These are phyloP conservation scores for Gouania willdenowi DNA, from an alignment of 2,797 vertebrate genomes.

Conservation along the genomic window DNA sequence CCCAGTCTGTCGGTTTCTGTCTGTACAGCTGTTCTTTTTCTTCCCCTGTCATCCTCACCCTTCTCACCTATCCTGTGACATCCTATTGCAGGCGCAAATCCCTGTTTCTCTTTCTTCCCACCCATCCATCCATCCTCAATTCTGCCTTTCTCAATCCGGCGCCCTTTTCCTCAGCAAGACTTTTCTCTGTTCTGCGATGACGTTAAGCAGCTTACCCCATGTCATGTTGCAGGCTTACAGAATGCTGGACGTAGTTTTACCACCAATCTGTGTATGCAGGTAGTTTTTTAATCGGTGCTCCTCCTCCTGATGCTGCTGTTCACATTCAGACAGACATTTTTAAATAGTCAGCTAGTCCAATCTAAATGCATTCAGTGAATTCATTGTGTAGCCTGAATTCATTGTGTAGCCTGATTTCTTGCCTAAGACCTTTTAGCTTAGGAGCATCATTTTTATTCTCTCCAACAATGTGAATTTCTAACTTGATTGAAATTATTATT, in stretches of 20 bases:
- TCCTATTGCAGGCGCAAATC: constrained; percentile 41
- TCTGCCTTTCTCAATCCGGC: constrained; percentile 12
- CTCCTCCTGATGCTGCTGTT: constrained; percentile 19
- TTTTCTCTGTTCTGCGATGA: constrained; percentile 54
- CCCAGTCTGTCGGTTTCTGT: constrained; percentile 28
- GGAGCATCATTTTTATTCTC: too few relatives aligned
- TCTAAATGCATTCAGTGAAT: too few relatives aligned
- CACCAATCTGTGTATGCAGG: constrained; percentile 68
- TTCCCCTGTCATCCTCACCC: constrained; percentile 30
- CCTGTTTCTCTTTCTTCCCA: constrained; percentile 21
- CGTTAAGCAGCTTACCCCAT: constrained; percentile 71
- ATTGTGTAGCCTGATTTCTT: too few relatives aligned
- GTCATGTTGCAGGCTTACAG: constrained; percentile 63
- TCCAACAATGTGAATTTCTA: too few relatives aligned
- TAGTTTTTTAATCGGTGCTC: constrained; percentile 62
- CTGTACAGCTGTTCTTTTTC: constrained; percentile 26
- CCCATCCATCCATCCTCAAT: constrained; percentile 31
- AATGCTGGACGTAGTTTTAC: constrained; percentile 52
- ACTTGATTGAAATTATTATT: too few relatives aligned
- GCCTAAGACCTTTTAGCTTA: too few relatives aligned
- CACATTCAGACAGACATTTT: too few relatives aligned
- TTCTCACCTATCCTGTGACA: constrained; percentile 33
- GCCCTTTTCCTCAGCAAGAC: constrained; percentile 20
- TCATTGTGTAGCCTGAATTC: too few relatives aligned
- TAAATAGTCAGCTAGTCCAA: too few relatives aligned